Percentiles rank a stretch among this genome's conserved stretches.
phyloP scores from a whole-genome alignment of 2,113 vertebrate species.

The Catharus fuscescens region DNA sequence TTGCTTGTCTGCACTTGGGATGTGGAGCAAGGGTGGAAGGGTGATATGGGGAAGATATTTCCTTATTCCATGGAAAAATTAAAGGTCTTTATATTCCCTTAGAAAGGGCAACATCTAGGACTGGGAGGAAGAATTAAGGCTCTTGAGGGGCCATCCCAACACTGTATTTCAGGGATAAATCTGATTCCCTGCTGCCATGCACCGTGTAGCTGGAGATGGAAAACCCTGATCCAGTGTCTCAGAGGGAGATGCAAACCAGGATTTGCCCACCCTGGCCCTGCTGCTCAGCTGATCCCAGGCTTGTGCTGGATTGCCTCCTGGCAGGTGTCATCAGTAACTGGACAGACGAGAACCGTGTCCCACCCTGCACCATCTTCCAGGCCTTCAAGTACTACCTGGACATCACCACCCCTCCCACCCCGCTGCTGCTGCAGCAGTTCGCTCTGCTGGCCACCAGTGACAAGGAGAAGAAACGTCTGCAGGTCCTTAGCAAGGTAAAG shows the following conservation, averaged over 20 bases:
- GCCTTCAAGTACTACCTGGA: constrained; percentile 97
- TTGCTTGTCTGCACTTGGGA: neutral
- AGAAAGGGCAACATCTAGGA: neutral
- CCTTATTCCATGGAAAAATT: neutral
- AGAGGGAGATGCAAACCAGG: neutral
- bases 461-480: constrained; percentile 88
- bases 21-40: neutral
- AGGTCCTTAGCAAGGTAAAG: constrained; percentile 93
- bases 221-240: neutral
- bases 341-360: constrained; percentile 88
- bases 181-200: neutral
- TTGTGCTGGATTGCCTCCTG: neutral
- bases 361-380: constrained; percentile 95
- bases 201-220: neutral
- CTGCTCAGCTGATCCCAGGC: neutral
- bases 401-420: constrained; percentile 93
- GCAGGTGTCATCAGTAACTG: constrained; percentile 97
- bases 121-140: neutral
- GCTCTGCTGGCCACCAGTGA: constrained; percentile 90
- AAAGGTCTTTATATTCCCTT: neutral
- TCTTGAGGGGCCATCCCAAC: neutral
- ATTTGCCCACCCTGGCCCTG: neutral
- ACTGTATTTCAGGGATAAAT: neutral
- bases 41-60: neutral
- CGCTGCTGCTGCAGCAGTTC: constrained; percentile 92